Conservation (phyloP, 2,888 invertebrate genomes). For the Homarus gammarus region DNA sequence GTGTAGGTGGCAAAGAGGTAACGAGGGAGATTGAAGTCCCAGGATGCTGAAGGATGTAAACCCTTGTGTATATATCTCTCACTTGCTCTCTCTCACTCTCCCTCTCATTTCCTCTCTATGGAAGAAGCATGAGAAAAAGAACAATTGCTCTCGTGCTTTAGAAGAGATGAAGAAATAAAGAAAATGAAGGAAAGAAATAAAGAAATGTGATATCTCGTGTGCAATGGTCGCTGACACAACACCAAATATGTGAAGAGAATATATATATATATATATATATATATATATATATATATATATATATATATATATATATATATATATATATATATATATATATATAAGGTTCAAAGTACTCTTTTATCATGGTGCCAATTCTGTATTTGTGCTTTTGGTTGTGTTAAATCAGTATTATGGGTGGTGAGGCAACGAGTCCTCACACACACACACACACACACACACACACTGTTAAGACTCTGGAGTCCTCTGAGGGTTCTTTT, state of each 20-base stretch:
- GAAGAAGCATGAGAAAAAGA: slow-evolving; percentile 25
- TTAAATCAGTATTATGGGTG: slow-evolving; percentile 55
- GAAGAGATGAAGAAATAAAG: slow-evolving; percentile 1
- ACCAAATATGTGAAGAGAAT: slow-evolving; percentile 39
- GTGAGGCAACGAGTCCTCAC: background rate
- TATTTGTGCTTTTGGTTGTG: slow-evolving; percentile 64
- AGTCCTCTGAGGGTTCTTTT: background rate
- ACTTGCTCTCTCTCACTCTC: background rate
- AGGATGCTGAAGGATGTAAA: background rate
- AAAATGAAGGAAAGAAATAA: slow-evolving; percentile 1
- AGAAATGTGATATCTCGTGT: slow-evolving; percentile 53
- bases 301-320: slow-evolving; percentile 43
- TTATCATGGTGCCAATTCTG: slow-evolving; percentile 63
- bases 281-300: slow-evolving; percentile 38
- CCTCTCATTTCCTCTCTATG: slow-evolving; percentile 6
- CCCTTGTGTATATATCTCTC: slow-evolving; percentile 2
- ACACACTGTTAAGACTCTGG: background rate
- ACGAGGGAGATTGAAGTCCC: background rate
- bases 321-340: no score
- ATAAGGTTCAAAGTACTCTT: slow-evolving; percentile 68
- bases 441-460: no score
- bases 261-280: slow-evolving; percentile 39
- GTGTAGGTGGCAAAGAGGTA: background rate
- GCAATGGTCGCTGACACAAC: slow-evolving; percentile 48
- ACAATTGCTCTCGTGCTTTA: slow-evolving; percentile 28